Conservation (phyloP, 2,797 vertebrate species). For the Vireo griseus region DNA sequence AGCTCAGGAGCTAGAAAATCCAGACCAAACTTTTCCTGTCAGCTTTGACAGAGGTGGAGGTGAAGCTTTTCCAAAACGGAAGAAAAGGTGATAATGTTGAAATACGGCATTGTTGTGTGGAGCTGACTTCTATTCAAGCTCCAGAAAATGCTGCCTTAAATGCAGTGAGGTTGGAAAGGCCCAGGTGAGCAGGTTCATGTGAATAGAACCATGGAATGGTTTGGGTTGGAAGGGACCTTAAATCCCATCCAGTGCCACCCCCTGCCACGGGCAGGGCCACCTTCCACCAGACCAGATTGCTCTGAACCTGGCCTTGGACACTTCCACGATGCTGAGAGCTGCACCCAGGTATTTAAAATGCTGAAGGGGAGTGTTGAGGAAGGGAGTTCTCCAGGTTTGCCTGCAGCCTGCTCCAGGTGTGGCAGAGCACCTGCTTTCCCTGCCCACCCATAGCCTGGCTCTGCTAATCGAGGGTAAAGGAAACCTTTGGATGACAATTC, state of each 20-base stretch:
- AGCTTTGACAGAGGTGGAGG: background rate
- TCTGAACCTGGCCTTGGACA: background rate
- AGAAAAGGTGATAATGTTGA: background rate
- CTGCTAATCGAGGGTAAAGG: background rate
- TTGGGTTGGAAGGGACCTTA: background rate
- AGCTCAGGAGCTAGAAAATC: background rate
- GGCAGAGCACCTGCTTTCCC: background rate
- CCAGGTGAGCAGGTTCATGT: background rate
- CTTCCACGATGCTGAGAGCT: background rate
- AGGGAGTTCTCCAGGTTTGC: background rate
- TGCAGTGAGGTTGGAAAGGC: background rate
- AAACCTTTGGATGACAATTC: background rate
- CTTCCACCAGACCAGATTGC: rapidly evolving
- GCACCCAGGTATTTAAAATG: background rate
- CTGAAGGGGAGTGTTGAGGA: background rate
- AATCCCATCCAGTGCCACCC: rapidly evolving
- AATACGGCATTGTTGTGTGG: background rate
- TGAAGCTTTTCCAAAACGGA: background rate
- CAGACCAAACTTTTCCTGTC: background rate
- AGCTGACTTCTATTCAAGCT: background rate
- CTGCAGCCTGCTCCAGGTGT: background rate
- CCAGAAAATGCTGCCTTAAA: background rate
- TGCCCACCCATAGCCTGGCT: background rate
- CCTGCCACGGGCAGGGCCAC: background rate
- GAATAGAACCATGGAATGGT: background rate